Evolutionary conservation across 2,113 vertebrate genomes (phyloP), one percentile per base, ranked within the genome.

Genomic region (Sebastes schlegelii): DNA sequence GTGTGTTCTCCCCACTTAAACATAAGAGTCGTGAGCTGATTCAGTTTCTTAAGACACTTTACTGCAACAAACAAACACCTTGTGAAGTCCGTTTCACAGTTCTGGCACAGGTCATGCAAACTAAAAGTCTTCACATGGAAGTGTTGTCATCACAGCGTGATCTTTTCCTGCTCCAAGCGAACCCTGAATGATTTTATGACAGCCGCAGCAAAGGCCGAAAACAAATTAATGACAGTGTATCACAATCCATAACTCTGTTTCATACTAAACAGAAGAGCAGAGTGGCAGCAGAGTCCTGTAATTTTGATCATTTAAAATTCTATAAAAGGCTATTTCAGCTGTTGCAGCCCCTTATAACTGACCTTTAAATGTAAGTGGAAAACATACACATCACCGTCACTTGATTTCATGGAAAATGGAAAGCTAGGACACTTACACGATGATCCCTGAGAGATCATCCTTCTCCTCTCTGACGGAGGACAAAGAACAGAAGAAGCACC

Each of bases 401-500:
- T 45, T 58, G 63, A 66, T 57, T 82, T 67, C 16, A 68, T 77
- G 83, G 83, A 86, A 90, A 91, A 73, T 69, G 34, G 17, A 89
- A 79, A 78, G 67, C 63, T 58, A 43, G 55, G 76, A 67, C 77
- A 48, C 49, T 86, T 82, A 83, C 52, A 77, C 40, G 71, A 84
- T 72, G 61, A 84, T 89, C 74, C 81, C 73, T 49, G 13, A 79
- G 83, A 86, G 83, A 82, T 82, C 40, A 21, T 74, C 51, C 73
- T 34, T 79, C 42, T 19, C 42, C 76, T 77, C 78, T 17, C 7
- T 14, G 61, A 69, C 54, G 54, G 57, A 80, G 80, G 48, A 89
- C 43, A 66, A 78, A 72, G 77, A 87, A 84, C 64, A 88, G 86
- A 82, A 86, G 78, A 89, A 80, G 60, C 72, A 76, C 70, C 70